Conservation (phyloP, 2,888 invertebrate genomes). For the Chrysotoxum bicinctum region DNA sequence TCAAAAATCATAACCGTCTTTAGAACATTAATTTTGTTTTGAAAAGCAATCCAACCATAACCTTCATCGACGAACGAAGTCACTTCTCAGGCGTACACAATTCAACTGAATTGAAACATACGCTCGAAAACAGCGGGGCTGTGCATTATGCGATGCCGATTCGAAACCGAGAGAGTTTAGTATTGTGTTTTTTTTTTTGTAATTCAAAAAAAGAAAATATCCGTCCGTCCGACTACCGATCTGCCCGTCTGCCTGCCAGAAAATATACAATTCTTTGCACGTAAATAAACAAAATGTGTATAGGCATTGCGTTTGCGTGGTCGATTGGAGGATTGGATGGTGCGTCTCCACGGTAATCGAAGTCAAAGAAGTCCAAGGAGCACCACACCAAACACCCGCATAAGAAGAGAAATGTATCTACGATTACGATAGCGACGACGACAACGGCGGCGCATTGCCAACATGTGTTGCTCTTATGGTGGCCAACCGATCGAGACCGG, state of each 20-base stretch:
- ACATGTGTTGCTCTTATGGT: slow-evolving; percentile 60
- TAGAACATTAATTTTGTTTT: not conserved
- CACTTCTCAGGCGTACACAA: slow-evolving; percentile 65
- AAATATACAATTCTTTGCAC: slow-evolving; percentile 72
- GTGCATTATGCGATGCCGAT: slow-evolving; percentile 34
- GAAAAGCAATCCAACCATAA: slow-evolving; percentile 18
- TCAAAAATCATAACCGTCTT: slow-evolving; percentile 46
- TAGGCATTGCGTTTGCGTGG: slow-evolving; percentile 49
- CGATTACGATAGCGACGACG: not conserved
- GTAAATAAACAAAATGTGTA: slow-evolving; percentile 70
- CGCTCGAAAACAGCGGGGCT: slow-evolving; percentile 56
- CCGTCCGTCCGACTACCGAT: slow-evolving; percentile 69
- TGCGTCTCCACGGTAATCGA: slow-evolving; percentile 54
- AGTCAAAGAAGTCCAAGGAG: slow-evolving; percentile 41
- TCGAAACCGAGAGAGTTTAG: slow-evolving; percentile 47
- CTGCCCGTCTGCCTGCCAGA: slow-evolving; percentile 64
- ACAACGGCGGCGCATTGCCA: slow-evolving; percentile 67
- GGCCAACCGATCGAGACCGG: slow-evolving; percentile 14
- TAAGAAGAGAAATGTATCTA: slow-evolving; percentile 67
- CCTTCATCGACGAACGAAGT: slow-evolving; percentile 55
- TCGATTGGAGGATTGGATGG: slow-evolving; percentile 34
- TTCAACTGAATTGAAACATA: slow-evolving; percentile 65
- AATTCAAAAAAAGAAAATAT: slow-evolving; percentile 62
- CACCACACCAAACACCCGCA: slow-evolving; percentile 59
- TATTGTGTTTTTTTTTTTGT: slow-evolving; percentile 36